These are phyloP conservation scores for Caenorhabditis drosophilae DNA, from an alignment of 2,888 invertebrate genomes.

Conservation along the genomic window DNA sequence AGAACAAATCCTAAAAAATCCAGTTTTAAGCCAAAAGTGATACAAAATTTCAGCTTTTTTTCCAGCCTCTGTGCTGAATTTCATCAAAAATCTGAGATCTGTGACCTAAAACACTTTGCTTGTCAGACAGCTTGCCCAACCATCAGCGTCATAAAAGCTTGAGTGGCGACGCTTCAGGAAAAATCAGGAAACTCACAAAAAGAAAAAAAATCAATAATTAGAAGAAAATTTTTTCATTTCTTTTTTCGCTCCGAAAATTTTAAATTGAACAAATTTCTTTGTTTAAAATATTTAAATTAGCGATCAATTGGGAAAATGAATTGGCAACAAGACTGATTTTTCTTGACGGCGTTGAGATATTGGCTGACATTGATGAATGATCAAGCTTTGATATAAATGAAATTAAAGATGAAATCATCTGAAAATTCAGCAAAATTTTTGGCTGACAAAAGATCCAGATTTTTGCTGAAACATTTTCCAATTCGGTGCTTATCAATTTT, in stretches of 20 bases:
- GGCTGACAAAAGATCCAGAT: background rate
- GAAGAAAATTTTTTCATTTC: background rate
- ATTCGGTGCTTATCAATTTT: conserved; percentile 20
- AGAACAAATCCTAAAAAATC: too few species aligned
- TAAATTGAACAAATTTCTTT: conserved; percentile 22
- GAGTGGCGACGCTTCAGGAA: too few species aligned
- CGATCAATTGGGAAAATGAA: conserved; percentile 27
- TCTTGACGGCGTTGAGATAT: conserved; percentile 27
- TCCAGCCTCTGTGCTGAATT: too few species aligned
- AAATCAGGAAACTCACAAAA: conserved; percentile 1
- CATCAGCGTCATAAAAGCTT: too few species aligned
- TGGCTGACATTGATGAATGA: conserved; percentile 15
- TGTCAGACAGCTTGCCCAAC: too few species aligned
- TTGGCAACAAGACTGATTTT: conserved; percentile 23
- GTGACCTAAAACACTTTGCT: too few species aligned
- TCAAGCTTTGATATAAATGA: conserved; percentile 33
- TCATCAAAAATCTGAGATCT: too few species aligned
- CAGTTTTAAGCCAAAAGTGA: too few species aligned
- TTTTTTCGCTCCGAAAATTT: background rate
- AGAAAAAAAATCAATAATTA: background rate
- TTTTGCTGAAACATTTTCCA: conserved; percentile 18
- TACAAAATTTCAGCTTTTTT: too few species aligned
- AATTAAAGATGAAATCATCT: conserved; percentile 25
- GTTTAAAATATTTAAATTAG: conserved; percentile 27
- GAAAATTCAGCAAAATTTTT: conserved; percentile 1